phyloP scores from a whole-genome alignment of 2,888 invertebrate species.

The Yponomeuta malinellus region DNA sequence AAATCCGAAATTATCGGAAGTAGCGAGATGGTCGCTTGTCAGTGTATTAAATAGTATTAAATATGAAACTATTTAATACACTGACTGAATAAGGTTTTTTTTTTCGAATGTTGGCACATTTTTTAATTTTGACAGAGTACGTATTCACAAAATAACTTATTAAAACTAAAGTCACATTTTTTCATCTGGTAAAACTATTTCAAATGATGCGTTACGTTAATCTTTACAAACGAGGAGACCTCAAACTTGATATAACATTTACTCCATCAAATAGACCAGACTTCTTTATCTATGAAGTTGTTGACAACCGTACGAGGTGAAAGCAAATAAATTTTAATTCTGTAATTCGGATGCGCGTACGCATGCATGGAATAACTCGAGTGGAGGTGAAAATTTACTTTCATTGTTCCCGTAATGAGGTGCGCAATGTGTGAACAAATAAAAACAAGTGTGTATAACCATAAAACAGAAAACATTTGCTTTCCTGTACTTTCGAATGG shows the following conservation, averaged over 20 bases:
- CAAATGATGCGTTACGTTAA: conserved; percentile 34
- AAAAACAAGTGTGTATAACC: background rate
- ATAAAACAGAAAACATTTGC: conserved; percentile 6
- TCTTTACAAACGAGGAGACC: conserved; percentile 21
- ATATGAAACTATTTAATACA: too few relatives aligned
- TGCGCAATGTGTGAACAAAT: conserved; percentile 10
- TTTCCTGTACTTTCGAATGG: too few relatives aligned
- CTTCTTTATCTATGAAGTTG: background rate
- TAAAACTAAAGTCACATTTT: too few relatives aligned
- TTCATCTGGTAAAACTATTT: conserved; percentile 40
- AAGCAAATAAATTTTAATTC: conserved; percentile 59
- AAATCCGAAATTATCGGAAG: too few relatives aligned
- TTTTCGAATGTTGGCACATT: too few relatives aligned
- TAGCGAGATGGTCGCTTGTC: too few relatives aligned
- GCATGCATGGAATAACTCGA: background rate
- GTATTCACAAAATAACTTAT: too few relatives aligned
- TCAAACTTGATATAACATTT: background rate
- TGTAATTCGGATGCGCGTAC: conserved; percentile 33
- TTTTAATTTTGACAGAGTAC: too few relatives aligned
- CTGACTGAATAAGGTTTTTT: too few relatives aligned
- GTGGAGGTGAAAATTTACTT: conserved; percentile 7
- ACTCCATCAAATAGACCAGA: background rate
- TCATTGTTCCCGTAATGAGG: conserved; percentile 8
- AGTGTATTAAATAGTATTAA: too few relatives aligned
- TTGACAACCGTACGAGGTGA: conserved; percentile 36